Percentiles rank a stretch among this genome's conserved stretches.
Evolutionary conservation across 2,888 invertebrate genomes (phyloP).

Genomic region (Euplagia quadripunctaria): DNA sequence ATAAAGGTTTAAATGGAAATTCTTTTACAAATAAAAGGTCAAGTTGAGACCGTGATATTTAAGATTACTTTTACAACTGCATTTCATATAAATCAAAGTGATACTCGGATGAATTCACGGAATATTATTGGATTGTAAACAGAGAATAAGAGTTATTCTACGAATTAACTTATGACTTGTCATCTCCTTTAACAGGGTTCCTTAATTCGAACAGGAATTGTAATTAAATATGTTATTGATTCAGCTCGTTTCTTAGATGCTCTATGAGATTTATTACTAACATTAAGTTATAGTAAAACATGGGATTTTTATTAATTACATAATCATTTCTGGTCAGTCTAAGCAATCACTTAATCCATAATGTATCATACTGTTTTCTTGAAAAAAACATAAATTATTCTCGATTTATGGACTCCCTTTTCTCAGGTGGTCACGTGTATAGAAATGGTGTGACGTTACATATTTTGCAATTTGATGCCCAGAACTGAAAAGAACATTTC

Average conservation of each 20-base stretch:
- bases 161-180: constrained; percentile 18
- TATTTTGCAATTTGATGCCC: no score
- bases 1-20: constrained; percentile 64
- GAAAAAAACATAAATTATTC: not conserved
- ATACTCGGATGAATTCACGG: constrained; percentile 38
- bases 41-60: constrained; percentile 64
- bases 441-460: no score
- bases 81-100: constrained; percentile 51
- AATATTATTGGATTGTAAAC: constrained; percentile 32
- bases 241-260: not conserved
- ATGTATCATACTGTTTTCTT: no score
- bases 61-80: constrained; percentile 57
- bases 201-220: not conserved
- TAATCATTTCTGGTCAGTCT: not conserved
- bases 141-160: constrained; percentile 22
- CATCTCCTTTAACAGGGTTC: not conserved
- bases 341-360: not conserved
- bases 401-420: no score
- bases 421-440: no score
- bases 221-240: not conserved
- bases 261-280: no score
- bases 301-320: not conserved
- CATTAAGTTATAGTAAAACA: not conserved
- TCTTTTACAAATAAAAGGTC: constrained; percentile 64
- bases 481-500: no score